Base-by-base conservation (phyloP, 1,140 invertebrate genomes). In the Lepidostoma basale region DNA sequence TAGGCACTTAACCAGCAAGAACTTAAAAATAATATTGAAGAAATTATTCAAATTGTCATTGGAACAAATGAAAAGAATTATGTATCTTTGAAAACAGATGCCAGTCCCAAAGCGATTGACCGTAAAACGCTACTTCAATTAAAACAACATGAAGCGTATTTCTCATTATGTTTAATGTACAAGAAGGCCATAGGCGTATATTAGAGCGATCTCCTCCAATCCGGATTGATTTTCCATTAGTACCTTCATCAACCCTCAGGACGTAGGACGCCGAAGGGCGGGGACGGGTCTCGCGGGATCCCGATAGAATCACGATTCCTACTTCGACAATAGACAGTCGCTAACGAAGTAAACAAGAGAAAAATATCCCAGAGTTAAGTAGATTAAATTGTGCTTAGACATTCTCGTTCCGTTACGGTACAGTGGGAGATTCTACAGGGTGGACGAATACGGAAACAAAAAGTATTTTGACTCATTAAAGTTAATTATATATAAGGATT, bases 301-400 rank as follows among this genome's bases (percentile, higher is more conserved):
- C n/a, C 8, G 45, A 47, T 5, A 9, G 45, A 49, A 49, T 49
- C 18, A 49, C 18, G 45, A 9, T 23, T 12, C 8, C 45, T 12
- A 49, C 45, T 23, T 23, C 45, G 45, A 26, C 45, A 49, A 12
- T 49, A 49, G 45, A 49, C 45, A 49, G 25, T 49, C 2, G 45
- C 45, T 49, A 49, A 49, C 45, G 45, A 49, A 49, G 45, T 49
- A 49, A 49, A 49, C 45, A 49, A 49, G 45, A 26, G 18, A 49
- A 49, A n/a, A 49, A 49, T 12, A 49, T 49, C 45, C 23, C 45
- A n/a, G 8, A 47, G 45, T 49, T n/a, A 23, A 49, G 45, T 49
- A n/a, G 23, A 49, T 22, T 49, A 22, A 49, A 49, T 9, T n/a
- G 14, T 5, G 14, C 33, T 36, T 9, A 36, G 33, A 36, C 33